Base-by-base conservation (phyloP, 2,888 invertebrate species). In the Proisotoma minuta region DNA sequence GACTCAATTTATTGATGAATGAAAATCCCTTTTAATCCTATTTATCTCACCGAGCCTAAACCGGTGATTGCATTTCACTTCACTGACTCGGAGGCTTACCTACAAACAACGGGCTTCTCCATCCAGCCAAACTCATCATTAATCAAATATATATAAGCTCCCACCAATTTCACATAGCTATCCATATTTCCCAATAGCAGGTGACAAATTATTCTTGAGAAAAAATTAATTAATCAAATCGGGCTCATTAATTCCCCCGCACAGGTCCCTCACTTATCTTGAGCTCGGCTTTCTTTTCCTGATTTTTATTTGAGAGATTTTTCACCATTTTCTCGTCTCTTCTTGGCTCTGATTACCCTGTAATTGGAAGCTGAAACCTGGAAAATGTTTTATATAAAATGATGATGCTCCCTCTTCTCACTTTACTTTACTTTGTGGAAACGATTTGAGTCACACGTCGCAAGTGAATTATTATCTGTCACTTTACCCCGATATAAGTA, bases 91-190 rank as follows among this genome's bases (percentile, higher is more conserved):
- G n/a, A n/a, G n/a, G n/a, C n/a, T n/a, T n/a, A n/a, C n/a, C n/a
- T n/a, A n/a, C n/a, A n/a, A n/a, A n/a, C n/a, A n/a, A n/a, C n/a
- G n/a, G n/a, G n/a, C n/a, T n/a, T n/a, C n/a, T n/a, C n/a, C n/a
- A 72, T 68, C 68, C 71, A 67, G 63, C 65, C 62, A 66, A 62
- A 63, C 63, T 61, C 61, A 67, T 70, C 72, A 72, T 72, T 72
- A 72, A 72, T 72, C 72, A 72, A 72, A 61, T 63, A 64, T 67
- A 70, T 67, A 62, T 69, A 70, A 68, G 67, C 69, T 63, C 63
- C 63, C 65, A 61, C 65, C 52, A 20, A n/a, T 15, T 15, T 34
- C 15, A 10, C 34, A 15, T 34, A 34, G 34, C 34, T 34, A 34
- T 10, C 8, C 34, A 34, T 10, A 34, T 10, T 10, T 34, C 15